These are phyloP conservation scores for Molorchus minor DNA, from an alignment of 2,888 invertebrate genomes.

Conservation along the genomic window DNA sequence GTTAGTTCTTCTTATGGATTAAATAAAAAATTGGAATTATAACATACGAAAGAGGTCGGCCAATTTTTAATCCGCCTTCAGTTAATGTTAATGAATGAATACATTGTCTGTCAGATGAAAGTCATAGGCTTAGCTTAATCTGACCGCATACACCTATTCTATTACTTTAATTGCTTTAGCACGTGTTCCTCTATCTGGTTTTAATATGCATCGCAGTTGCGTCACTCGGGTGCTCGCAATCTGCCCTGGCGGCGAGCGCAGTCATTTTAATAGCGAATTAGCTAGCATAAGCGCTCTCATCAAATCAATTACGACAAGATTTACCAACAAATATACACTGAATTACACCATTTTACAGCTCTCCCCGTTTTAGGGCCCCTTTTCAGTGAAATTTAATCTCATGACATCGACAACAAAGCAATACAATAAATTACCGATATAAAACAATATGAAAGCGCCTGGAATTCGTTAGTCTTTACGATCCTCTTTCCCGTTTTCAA, in stretches of 20 bases:
- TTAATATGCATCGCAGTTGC: conserved; percentile 57
- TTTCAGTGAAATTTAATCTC: conserved; percentile 58
- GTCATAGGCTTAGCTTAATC: conserved; percentile 32
- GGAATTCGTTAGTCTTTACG: conserved; percentile 61
- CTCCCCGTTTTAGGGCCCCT: conserved; percentile 49
- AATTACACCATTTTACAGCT: conserved; percentile 51
- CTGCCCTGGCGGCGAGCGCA: conserved; percentile 36
- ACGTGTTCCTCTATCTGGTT: conserved; percentile 56
- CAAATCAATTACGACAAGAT: conserved; percentile 57
- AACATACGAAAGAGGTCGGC: too few relatives aligned
- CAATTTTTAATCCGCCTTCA: neutral
- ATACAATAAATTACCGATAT: conserved; percentile 63
- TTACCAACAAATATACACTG: conserved; percentile 56
- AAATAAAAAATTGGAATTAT: too few relatives aligned
- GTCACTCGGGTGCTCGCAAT: conserved; percentile 17
- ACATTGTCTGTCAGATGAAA: neutral
- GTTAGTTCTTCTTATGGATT: too few relatives aligned
- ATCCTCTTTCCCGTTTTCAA: conserved; percentile 53
- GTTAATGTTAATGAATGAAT: conserved; percentile 11
- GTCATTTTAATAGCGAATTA: conserved; percentile 55
- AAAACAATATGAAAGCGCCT: conserved; percentile 61
- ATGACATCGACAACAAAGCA: conserved; percentile 60
- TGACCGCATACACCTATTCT: conserved; percentile 56
- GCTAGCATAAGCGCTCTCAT: conserved; percentile 51
- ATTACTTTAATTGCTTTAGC: conserved; percentile 58